phyloP scores from a whole-genome alignment of 2,888 invertebrate species.

The Cephonodes hylas region DNA sequence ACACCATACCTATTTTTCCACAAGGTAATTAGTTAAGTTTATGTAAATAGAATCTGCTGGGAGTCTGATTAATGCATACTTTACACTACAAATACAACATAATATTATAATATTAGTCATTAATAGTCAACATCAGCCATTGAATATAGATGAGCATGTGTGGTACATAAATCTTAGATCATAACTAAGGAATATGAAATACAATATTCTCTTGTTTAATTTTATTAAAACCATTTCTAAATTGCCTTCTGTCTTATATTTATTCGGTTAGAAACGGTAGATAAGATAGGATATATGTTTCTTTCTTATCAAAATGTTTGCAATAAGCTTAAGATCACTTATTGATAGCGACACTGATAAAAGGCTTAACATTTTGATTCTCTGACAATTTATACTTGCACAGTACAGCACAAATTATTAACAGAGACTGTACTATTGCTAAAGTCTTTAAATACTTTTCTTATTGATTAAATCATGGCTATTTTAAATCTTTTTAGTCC shows the following conservation, averaged over 20 bases:
- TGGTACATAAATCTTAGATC: neutral
- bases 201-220: neutral
- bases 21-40: neutral
- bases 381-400: conserved; percentile 48
- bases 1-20: neutral
- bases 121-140: neutral
- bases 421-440: conserved; percentile 49
- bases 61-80: neutral
- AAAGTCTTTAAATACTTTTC: conserved; percentile 33
- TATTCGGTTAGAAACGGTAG: conserved; percentile 52
- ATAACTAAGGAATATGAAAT: neutral
- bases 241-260: conserved; percentile 37
- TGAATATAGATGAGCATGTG: neutral
- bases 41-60: neutral
- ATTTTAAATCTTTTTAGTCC: conserved; percentile 51
- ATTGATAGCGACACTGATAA: conserved; percentile 72
- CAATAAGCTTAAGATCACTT: conserved; percentile 71
- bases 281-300: conserved; percentile 69
- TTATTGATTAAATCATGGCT: conserved; percentile 57
- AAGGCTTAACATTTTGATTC: conserved; percentile 51
- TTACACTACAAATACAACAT: neutral
- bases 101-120: too few species aligned
- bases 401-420: conserved; percentile 59
- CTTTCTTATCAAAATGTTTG: conserved; percentile 70
- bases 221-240: conserved; percentile 14